Conservation (phyloP, 2,113 vertebrate species). For the Myotis lucifugus region DNA sequence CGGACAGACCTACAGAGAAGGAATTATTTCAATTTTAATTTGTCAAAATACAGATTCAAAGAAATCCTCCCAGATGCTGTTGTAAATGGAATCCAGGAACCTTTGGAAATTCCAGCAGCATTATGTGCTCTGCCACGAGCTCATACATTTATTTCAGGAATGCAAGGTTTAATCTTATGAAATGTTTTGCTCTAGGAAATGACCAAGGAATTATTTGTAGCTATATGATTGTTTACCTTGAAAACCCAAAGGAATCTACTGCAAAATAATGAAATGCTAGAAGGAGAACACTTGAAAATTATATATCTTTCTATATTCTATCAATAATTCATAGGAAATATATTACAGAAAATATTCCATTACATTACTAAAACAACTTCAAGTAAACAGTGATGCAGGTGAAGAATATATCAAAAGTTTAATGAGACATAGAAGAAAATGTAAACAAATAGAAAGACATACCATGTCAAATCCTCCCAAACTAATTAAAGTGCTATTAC, state of each 20-base stretch:
- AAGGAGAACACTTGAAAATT: constrained; percentile 34
- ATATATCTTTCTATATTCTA: not conserved
- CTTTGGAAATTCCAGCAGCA: not conserved
- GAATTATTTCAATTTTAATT: constrained; percentile 27
- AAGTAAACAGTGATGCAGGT: not conserved
- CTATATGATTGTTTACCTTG: not conserved
- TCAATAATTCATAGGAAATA: constrained; percentile 6
- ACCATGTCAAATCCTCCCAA: not conserved
- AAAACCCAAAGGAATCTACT: not conserved
- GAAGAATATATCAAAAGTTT: not conserved
- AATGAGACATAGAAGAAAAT: not conserved
- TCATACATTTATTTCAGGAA: not conserved
- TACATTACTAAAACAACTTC: not conserved
- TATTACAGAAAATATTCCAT: not conserved
- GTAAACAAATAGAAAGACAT: not conserved
- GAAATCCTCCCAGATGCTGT: not conserved
- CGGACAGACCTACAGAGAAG: not conserved
- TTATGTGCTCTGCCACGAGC: not conserved
- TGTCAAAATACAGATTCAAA: constrained; percentile 29
- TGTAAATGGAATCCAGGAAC: not conserved
- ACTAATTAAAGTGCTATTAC: not conserved
- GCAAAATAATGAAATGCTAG: constrained; percentile 25
- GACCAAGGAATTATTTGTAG: constrained; percentile 7
- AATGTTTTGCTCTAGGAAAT: constrained; percentile 2
- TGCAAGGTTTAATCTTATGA: not conserved